Conservation (phyloP, 37 sponge, comb jelly and placozoan species). For the Eunapius fragilis region DNA sequence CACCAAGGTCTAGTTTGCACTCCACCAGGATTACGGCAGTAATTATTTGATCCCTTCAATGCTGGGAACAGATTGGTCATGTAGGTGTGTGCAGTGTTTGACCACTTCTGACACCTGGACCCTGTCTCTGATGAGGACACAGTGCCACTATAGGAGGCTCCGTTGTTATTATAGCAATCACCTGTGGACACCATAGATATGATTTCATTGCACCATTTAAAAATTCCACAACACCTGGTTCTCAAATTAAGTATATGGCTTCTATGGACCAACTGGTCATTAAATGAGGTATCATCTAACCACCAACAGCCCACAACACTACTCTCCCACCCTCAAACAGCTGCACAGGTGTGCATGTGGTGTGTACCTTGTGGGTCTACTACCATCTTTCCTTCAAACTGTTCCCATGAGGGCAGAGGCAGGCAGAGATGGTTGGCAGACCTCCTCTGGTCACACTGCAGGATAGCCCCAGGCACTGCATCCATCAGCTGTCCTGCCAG, state of each 20-base stretch:
- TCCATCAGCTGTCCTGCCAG: background rate
- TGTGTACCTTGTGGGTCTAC: background rate
- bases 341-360: background rate
- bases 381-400: background rate
- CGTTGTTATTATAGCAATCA: slow-evolving; percentile 7
- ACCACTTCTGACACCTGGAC: slow-evolving; percentile 44
- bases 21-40: slow-evolving; percentile 81
- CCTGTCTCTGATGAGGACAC: slow-evolving; percentile 24
- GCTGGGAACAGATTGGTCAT: slow-evolving; percentile 40
- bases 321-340: no score
- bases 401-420: background rate
- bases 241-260: no score
- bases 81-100: slow-evolving; percentile 33
- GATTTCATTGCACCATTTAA: no score
- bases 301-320: no score
- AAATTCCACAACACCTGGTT: no score
- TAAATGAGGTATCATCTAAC: no score
- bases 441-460: background rate
- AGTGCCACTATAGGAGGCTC: slow-evolving; percentile 39
- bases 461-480: background rate
- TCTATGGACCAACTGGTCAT: no score
- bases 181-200: background rate
- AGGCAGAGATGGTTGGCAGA: background rate
- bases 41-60: slow-evolving; percentile 34
- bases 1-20: slow-evolving; percentile 70